A percentile compares a stretch with the other conserved stretches of the same genome.
These are phyloP conservation scores for Escarpia spicata DNA, from an alignment of 2,888 invertebrate species.

Conservation along the genomic window DNA sequence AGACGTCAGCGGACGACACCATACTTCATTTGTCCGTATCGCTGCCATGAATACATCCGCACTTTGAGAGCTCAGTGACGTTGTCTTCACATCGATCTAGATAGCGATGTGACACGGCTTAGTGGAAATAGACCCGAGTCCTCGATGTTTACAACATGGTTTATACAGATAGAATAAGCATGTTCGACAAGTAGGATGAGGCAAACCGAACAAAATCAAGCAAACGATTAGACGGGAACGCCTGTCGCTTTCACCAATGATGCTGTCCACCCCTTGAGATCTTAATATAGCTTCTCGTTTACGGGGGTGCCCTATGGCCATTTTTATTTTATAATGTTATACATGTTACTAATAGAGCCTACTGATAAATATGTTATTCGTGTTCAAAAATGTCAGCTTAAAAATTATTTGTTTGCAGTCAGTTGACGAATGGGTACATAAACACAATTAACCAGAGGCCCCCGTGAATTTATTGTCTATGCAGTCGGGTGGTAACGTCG, in stretches of 20 bases:
- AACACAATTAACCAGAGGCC: neutral
- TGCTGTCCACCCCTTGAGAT: too few species aligned
- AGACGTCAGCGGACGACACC: neutral
- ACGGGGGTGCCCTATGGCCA: too few species aligned
- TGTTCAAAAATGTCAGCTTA: neutral
- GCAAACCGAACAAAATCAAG: too few species aligned
- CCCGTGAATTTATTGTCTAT: neutral
- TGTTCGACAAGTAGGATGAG: neutral
- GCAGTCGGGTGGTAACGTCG: neutral
- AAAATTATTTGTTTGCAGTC: neutral
- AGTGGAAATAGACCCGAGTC: neutral
- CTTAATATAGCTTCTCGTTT: too few species aligned
- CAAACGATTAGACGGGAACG: too few species aligned
- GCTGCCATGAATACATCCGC: neutral
- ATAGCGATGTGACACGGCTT: neutral
- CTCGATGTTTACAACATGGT: neutral
- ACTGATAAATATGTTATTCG: neutral
- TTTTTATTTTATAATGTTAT: too few species aligned
- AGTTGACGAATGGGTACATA: neutral
- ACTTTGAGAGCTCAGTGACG: neutral
- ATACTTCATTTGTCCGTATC: neutral
- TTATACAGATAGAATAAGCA: neutral
- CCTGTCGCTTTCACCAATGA: too few species aligned
- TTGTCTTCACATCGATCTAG: neutral
- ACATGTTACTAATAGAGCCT: too few species aligned